Evolutionary conservation across 2,888 invertebrate species (phyloP), one percentile per base, ranked within the genome.

Genomic region (Smittia sp.): DNA sequence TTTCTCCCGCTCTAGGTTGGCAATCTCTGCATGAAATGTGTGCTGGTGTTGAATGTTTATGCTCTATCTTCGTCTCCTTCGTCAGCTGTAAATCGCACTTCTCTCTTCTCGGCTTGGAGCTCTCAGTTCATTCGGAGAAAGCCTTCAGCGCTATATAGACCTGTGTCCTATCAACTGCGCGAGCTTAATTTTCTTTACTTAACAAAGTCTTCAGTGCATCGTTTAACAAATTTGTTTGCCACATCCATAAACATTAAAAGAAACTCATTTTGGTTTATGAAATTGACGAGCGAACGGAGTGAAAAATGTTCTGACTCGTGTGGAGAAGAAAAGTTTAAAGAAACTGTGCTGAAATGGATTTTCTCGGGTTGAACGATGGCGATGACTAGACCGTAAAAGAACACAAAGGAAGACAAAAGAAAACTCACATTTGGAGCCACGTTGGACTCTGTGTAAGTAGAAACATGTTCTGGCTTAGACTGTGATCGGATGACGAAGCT

Each of bases 371-470:
- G 20, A 20, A 69, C n/a, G 46, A 69, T 52, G 52, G 13, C 9
- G 69, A 69, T 69, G 69, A 69, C 69, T 69, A 68, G 39, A 67
- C 22, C 25, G 20, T 68, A 24, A 52, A n/a, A 68, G 25, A 69
- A 70, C 9, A 58, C 52, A 70, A 24, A 54, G 32, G 18, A 20
- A 58, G 38, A 70, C 2, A 70, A 38, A 58, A 69, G 32, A 69
- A 54, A 68, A 22, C 24, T 58, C 18, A 52, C 18, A 24, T 70
- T 70, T 58, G 70, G 38, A 70, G 70, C 70, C 70, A 70, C 70
- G 54, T 54, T 58, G 70, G 70, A 70, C 70, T 70, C 70, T 70
- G 70, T 70, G 70, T 70, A 58, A 70, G 70, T 70, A 7, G 15
- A 15, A 46, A 46, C 46, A 39, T 46, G 46, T 46, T 46, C 15